Base-by-base conservation (phyloP, 2,113 vertebrate genomes). In the Pelvicachromis taeniatus region DNA sequence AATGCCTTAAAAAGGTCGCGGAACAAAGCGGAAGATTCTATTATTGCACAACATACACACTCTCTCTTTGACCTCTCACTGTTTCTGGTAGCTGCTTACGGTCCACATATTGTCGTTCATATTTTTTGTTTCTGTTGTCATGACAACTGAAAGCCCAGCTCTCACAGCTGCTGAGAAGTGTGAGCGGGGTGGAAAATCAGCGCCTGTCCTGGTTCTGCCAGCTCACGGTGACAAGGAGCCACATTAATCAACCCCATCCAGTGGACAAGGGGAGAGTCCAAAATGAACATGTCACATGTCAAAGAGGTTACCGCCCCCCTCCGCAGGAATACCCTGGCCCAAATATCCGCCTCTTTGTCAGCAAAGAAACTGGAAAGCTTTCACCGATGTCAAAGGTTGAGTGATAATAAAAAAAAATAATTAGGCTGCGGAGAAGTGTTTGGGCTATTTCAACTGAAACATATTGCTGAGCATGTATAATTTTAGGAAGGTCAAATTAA, bases 121-220 rank as follows among this genome's bases (percentile, higher is more conserved):
- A 9, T 12, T 53, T 53, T 68, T 23, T 68, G 11, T 61, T 26
- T 16, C 29, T 48, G 61, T 79, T 54, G 73, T 81, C 82, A 79
- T 56, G 80, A 17, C 29, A 40, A 86, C 73, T 21, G 23, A 29
- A 38, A 77, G 52, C 1, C 16, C 52, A 48, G 35, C 0, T 50
- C 40, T 10, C 11, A 6, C 33, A n/a, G 85, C 54, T 23, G 50
- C 6, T 13, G 50, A 68, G 19, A 26, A 21, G 31, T 3, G 65
- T 33, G 81, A 78, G n/a, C 50, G 16, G 75, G 40, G 40, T 48
- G 75, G 59, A 87, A 87, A 42, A 35, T 83, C 75, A 78, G 75
- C 13, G 59, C 29, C 83, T 93, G 93, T 85, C 93, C 95, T 93
- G 94, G 89, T 94, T 95, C 94, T 94, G 93, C 93, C 92, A 82